Evolutionary conservation across 1,140 invertebrate genomes (phyloP).

Genomic region (Cydia pomonella): DNA sequence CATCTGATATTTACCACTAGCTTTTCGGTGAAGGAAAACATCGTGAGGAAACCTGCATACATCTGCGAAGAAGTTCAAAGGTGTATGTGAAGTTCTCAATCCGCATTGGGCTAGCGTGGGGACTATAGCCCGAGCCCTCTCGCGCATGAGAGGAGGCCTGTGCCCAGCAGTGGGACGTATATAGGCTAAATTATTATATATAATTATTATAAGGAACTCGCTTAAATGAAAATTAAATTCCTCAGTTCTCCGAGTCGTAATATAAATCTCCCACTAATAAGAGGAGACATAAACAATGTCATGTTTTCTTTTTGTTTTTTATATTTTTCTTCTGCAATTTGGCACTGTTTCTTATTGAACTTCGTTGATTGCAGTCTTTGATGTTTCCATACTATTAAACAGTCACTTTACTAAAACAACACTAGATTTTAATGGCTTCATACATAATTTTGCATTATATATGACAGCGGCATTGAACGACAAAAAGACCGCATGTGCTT

Average conservation of each 20-base stretch:
- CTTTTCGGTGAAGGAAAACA: too few relatives aligned
- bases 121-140: too few relatives aligned
- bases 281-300: conserved; percentile 62
- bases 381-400: conserved; percentile 13
- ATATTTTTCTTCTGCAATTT: conserved; percentile 52
- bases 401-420: conserved; percentile 15
- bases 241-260: not conserved
- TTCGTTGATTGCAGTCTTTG: conserved; percentile 42
- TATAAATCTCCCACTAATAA: conserved; percentile 68
- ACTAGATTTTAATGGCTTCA: conserved; percentile 16
- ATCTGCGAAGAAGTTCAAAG: too few relatives aligned
- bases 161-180: too few relatives aligned
- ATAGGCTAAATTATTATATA: too few relatives aligned
- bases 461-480: not conserved
- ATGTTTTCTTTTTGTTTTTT: conserved; percentile 28
- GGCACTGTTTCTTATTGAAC: conserved; percentile 48
- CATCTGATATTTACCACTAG: too few relatives aligned
- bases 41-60: too few relatives aligned
- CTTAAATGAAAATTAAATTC: conserved; percentile 20
- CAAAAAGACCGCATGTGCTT: not conserved
- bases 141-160: too few relatives aligned
- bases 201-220: not conserved
- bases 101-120: too few relatives aligned
- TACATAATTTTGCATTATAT: conserved; percentile 21
- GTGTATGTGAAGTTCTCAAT: too few relatives aligned